Percentiles rank a stretch among this genome's conserved stretches.
Evolutionary conservation across 2,113 vertebrate species (phyloP).

Genomic region (Aythya baeri): DNA sequence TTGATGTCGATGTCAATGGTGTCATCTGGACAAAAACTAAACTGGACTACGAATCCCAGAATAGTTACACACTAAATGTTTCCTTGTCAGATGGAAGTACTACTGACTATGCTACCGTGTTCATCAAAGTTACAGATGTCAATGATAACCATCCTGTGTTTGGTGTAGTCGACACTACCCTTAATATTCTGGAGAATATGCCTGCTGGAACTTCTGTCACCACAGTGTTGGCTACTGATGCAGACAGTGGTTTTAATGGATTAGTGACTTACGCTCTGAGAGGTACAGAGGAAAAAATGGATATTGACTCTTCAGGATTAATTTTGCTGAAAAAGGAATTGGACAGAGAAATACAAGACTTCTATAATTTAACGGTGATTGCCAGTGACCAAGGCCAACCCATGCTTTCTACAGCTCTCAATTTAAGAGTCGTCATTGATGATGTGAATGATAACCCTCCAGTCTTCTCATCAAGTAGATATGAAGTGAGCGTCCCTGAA

Average conservation of each 20-base stretch:
- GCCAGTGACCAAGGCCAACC: constrained; percentile 82
- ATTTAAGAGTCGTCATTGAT: constrained; percentile 37
- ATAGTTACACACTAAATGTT: constrained; percentile 68
- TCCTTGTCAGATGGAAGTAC: constrained; percentile 73
- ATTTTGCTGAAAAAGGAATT: constrained; percentile 66
- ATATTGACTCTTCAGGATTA: constrained; percentile 67
- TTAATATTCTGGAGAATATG: constrained; percentile 40
- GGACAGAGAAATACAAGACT: constrained; percentile 74
- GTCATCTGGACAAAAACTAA: constrained; percentile 60
- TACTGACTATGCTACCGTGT: constrained; percentile 60
- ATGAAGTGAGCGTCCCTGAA: constrained; percentile 63
- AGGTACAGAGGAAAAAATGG: constrained; percentile 75
- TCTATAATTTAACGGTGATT: constrained; percentile 72
- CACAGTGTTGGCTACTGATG: constrained; percentile 49
- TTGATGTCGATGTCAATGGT: constrained; percentile 65
- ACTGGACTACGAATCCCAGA: constrained; percentile 75
- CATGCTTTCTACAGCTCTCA: constrained; percentile 2
- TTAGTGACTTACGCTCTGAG: constrained; percentile 75
- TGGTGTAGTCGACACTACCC: not conserved
- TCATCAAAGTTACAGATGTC: constrained; percentile 75
- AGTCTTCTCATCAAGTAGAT: constrained; percentile 49
- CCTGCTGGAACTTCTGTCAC: constrained; percentile 7
- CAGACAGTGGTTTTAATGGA: constrained; percentile 76
- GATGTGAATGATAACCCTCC: constrained; percentile 81
- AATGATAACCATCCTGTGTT: constrained; percentile 82